Conservation (phyloP, 2,888 invertebrate genomes). For the Chrysina gloriosa region DNA sequence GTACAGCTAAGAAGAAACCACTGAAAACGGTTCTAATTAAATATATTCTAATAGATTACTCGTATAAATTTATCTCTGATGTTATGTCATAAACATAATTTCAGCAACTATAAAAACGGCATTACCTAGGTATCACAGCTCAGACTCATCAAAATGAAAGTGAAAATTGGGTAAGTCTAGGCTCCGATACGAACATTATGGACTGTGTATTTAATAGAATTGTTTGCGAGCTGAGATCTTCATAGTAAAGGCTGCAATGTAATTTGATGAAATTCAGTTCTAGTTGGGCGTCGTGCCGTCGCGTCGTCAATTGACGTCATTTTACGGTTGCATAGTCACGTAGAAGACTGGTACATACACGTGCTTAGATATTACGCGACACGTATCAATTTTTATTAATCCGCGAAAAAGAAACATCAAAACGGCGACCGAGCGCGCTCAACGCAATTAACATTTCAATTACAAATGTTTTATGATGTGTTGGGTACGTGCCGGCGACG, state of each 20-base stretch:
- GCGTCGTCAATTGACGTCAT: conserved; percentile 1
- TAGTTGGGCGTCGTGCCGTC: not conserved
- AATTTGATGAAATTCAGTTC: conserved; percentile 1
- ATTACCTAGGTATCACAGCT: too few species aligned
- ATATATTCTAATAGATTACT: too few species aligned
- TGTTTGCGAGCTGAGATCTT: not conserved
- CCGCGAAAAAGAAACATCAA: not conserved
- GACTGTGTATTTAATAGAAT: conserved; percentile 5
- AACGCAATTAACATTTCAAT: not conserved
- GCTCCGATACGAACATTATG: too few species aligned
- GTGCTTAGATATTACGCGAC: not conserved
- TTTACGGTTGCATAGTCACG: not conserved
- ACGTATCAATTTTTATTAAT: not conserved
- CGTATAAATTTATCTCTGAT: too few species aligned
- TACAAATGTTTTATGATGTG: conserved; percentile 4
- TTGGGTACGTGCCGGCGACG: not conserved
- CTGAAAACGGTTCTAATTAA: too few species aligned
- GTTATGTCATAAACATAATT: too few species aligned
- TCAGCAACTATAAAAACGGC: too few species aligned
- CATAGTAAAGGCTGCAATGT: not conserved
- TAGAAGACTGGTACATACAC: not conserved
- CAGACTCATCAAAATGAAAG: too few species aligned
- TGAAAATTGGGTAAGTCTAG: too few species aligned
- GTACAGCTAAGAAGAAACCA: too few species aligned
- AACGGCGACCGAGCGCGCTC: not conserved